Base-by-base conservation (phyloP, 1,140 invertebrate species). In the Heliconius hermathena region DNA sequence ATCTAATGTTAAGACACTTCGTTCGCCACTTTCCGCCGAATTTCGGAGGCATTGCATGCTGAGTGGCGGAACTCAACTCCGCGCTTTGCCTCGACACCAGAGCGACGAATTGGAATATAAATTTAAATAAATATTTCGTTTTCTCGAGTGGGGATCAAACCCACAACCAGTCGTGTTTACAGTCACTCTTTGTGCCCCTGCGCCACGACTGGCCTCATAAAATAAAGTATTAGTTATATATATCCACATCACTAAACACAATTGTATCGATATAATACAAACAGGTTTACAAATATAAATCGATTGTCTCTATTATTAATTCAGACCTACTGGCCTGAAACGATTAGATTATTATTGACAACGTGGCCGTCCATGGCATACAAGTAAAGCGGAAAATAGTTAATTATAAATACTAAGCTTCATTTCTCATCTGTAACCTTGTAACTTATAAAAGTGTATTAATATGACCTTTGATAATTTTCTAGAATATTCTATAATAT, bases 241-340 rank as follows among this genome's bases (percentile, higher is more conserved):
- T 54, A 1, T 20, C 52, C 11, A 52, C 49, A 52, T 54, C 13
- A 16, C 5, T 18, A 54, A 2, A 54, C 54, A 22, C 8, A n/a
- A 57, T 9, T 9, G 54, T 66, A 66, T n/a, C 54, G n/a, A n/a
- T 11, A 57, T 8, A 57, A 57, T 57, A 57, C 20, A 57, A 57
- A 57, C n/a, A 26, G 26, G 11, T 11, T 71, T 71, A 33, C 36
- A 38, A 57, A 22, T 71, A 71, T 33, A 20, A 71, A 71, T 71
- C 71, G 71, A 71, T 71, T 71, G 33, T 71, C n/a, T 71, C 71
- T 71, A 71, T 71, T 71, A 71, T 71, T 71, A 71, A 71, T 71
- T 71, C 71, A 71, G 33, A 71, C 16, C 18, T 33, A 71, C 71
- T 71, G 71, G 29, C 71, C 71, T 71, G 33, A 38, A 71, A 71